These are phyloP conservation scores for Hesperophylax magnus DNA, from an alignment of 1,140 invertebrate species.

Conservation along the genomic window DNA sequence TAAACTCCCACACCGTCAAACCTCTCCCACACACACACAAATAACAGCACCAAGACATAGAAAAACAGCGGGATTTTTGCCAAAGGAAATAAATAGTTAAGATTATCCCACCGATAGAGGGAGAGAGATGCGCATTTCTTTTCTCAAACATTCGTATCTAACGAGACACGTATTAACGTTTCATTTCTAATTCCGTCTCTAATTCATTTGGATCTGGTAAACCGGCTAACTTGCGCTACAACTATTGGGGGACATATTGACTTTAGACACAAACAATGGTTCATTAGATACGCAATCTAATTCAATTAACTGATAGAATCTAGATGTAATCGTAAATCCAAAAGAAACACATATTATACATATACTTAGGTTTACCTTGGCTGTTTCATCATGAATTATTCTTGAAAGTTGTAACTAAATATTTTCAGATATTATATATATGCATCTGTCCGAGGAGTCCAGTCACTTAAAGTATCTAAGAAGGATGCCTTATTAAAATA, in stretches of 20 bases:
- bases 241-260: neutral
- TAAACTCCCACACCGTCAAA: neutral
- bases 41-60: neutral
- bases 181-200: slow-evolving; percentile 7
- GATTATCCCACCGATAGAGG: slow-evolving; percentile 16
- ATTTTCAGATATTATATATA: no score
- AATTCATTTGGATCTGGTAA: neutral
- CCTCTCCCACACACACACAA: slow-evolving; percentile 12
- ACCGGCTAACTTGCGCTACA: neutral
- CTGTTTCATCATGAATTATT: no score
- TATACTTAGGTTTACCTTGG: no score
- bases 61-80: slow-evolving; percentile 18
- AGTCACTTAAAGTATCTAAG: no score
- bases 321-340: no score
- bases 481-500: no score
- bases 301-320: no score
- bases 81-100: slow-evolving; percentile 31
- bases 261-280: no score
- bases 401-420: no score
- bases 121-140: neutral
- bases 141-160: slow-evolving; percentile 21
- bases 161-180: slow-evolving; percentile 7
- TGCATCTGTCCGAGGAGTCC: no score
- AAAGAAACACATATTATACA: no score
- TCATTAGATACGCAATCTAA: no score